These are phyloP conservation scores for Drosophila helvetica DNA, from an alignment of 2,888 invertebrate species.

Conservation along the genomic window DNA sequence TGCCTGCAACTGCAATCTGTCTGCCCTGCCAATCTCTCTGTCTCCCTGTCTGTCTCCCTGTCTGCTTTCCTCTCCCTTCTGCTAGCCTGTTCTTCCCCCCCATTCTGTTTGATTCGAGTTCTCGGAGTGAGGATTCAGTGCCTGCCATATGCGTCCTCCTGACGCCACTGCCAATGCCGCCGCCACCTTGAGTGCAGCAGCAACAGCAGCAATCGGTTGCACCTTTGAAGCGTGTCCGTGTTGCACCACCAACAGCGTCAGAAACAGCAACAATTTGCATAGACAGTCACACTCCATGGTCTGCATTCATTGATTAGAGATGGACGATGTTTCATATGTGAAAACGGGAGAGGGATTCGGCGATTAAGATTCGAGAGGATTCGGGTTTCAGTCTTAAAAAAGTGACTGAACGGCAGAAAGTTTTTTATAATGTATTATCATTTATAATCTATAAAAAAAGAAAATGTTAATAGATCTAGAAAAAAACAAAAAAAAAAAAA, in stretches of 20 bases:
- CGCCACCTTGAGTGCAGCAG: constrained; percentile 69
- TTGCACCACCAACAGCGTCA: constrained; percentile 66
- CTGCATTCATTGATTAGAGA: constrained; percentile 23
- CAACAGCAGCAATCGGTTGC: constrained; percentile 68
- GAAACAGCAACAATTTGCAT: constrained; percentile 29
- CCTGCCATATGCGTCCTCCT: constrained; percentile 57
- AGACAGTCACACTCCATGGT: constrained; percentile 19
- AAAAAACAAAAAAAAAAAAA: too few relatives aligned
- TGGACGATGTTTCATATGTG: constrained; percentile 3
- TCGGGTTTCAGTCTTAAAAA: too few relatives aligned
- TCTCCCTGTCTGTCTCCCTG: constrained; percentile 34
- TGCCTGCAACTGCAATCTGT: constrained; percentile 75
- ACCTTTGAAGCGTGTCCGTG: constrained; percentile 76
- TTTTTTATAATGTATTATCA: too few relatives aligned
- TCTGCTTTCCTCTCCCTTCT: constrained; percentile 9
- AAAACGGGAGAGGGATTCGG: background rate
- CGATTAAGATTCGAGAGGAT: background rate
- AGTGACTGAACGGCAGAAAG: too few relatives aligned
- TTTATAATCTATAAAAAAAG: too few relatives aligned
- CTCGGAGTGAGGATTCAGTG: constrained; percentile 10
- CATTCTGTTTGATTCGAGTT: constrained; percentile 7
- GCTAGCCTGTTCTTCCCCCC: constrained; percentile 24
- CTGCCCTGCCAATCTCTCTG: constrained; percentile 44
- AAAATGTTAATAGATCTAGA: too few relatives aligned
- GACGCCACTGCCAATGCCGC: constrained; percentile 37